Conservation (phyloP, 2,113 vertebrate genomes). For the Eurystomus gularis region DNA sequence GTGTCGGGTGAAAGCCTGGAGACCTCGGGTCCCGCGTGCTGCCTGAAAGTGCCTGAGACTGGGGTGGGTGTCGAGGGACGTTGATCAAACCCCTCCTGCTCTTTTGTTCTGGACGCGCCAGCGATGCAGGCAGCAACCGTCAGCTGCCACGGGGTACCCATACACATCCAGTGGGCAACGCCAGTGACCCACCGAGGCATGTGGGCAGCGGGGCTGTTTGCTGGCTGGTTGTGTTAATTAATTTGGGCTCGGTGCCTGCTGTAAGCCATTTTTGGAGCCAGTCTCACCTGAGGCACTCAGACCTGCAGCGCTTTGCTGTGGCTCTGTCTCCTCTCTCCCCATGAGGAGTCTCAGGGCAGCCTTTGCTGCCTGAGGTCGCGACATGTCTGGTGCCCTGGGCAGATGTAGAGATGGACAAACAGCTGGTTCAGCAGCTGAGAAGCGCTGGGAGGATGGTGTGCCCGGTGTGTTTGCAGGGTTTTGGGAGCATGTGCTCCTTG, state of each 20-base stretch:
- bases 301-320: background rate
- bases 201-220: background rate
- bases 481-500: fast-evolving
- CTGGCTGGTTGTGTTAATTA: background rate
- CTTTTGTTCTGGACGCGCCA: background rate
- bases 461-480: fast-evolving
- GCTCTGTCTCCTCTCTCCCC: background rate
- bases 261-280: background rate
- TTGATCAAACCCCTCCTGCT: background rate
- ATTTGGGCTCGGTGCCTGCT: background rate
- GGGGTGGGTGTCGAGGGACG: background rate
- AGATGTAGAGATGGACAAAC: background rate
- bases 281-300: background rate
- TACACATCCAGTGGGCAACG: fast-evolving
- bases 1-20: background rate
- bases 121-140: background rate
- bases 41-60: background rate
- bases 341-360: background rate
- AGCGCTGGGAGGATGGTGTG: background rate
- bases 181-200: background rate
- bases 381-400: fast-evolving
- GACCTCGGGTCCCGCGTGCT: background rate
- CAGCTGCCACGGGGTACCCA: fast-evolving
- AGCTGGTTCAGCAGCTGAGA: background rate
- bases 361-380: background rate